phyloP scores from a whole-genome alignment of 2,888 invertebrate genomes.

The Acrobeloides nanus region DNA sequence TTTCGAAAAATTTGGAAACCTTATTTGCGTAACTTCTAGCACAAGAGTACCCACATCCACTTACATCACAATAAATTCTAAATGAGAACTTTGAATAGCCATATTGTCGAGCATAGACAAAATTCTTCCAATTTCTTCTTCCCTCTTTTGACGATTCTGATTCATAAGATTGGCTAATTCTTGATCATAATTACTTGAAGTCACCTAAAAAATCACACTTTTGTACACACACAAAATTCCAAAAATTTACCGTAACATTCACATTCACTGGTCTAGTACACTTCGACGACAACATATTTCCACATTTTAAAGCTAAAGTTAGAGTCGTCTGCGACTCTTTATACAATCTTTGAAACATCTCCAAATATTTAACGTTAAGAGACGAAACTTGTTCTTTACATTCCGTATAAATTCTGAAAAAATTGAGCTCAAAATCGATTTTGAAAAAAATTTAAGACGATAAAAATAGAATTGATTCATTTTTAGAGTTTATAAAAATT shows the following conservation, averaged over 20 bases:
- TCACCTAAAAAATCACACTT: slow-evolving; percentile 25
- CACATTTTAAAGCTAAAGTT: slow-evolving; percentile 19
- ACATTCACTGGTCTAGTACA: slow-evolving; percentile 11
- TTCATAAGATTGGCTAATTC: slow-evolving; percentile 38
- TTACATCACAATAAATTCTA: slow-evolving; percentile 24
- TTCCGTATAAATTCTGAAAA: slow-evolving; percentile 21
- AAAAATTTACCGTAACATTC: slow-evolving; percentile 12
- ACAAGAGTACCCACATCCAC: too few species aligned
- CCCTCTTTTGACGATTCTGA: slow-evolving; percentile 36
- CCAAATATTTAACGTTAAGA: slow-evolving; percentile 18
- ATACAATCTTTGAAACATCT: slow-evolving; percentile 21
- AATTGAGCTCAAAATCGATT: background rate
- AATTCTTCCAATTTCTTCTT: slow-evolving; percentile 18
- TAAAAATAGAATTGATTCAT: too few species aligned
- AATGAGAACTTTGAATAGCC: slow-evolving; percentile 19
- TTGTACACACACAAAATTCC: too few species aligned
- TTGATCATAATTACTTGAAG: slow-evolving; percentile 28
- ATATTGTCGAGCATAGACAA: slow-evolving; percentile 14
- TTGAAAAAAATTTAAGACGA: background rate
- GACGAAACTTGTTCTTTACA: slow-evolving; percentile 20
- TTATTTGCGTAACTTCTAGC: too few species aligned
- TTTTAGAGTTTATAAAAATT: too few species aligned
- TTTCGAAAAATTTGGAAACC: too few species aligned
- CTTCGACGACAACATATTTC: slow-evolving; percentile 16
- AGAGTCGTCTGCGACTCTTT: slow-evolving; percentile 14